phyloP scores from a whole-genome alignment of 2,888 invertebrate species.

The Muschampia plurimacula region DNA sequence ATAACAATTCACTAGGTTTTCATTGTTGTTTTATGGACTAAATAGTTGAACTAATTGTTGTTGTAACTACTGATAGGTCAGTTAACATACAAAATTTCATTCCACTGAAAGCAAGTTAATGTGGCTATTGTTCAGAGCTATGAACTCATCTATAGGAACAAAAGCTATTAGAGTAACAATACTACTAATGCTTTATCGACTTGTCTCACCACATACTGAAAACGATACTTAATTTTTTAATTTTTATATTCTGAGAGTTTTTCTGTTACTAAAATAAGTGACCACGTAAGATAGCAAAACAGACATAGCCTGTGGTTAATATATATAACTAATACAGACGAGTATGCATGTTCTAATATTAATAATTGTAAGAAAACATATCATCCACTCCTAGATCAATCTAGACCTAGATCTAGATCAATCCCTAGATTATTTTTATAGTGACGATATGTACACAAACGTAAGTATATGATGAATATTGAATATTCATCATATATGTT shows the following conservation, averaged over 20 bases:
- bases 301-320: too few species aligned
- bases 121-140: constrained; percentile 17
- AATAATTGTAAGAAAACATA: too few species aligned
- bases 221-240: background rate
- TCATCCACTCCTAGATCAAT: too few species aligned
- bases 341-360: too few species aligned
- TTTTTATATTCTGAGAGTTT: background rate
- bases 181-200: constrained; percentile 1
- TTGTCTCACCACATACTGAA: background rate
- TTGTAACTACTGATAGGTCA: constrained; percentile 11
- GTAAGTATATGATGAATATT: too few species aligned
- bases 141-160: constrained; percentile 26
- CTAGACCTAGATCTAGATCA: too few species aligned
- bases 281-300: too few species aligned
- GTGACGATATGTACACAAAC: too few species aligned
- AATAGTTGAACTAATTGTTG: constrained; percentile 6
- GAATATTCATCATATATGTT: too few species aligned
- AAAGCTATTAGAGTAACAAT: constrained; percentile 31
- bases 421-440: too few species aligned
- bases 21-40: background rate
- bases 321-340: too few species aligned
- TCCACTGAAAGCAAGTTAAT: constrained; percentile 21
- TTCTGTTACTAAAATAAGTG: background rate
- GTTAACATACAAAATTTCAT: constrained; percentile 18
- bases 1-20: background rate